Base-by-base conservation (phyloP, 1,140 invertebrate species). In the Himalopsyche phryganea region DNA sequence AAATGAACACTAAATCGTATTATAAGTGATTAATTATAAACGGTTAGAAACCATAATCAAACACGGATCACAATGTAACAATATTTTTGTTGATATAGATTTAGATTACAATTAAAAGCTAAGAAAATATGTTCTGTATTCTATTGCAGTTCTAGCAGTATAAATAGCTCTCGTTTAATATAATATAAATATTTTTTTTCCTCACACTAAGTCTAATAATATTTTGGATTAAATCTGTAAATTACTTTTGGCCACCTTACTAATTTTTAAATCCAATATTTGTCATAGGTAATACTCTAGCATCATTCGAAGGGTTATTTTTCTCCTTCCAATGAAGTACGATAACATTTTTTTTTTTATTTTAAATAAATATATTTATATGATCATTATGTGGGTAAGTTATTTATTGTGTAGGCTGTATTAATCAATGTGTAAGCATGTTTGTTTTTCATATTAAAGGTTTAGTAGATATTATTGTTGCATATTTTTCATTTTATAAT, bases 161-260 rank as follows among this genome's bases (percentile, higher is more conserved):
- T 28, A 40, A 40, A 40, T 40, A 40, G 11, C 11, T 40, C 38
- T 6, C n/a, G 15, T 40, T 40, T 40, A 40, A 6, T 40, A 13
- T 40, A n/a, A 13, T 40, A 40, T 40, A 40, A n/a, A 40, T 15
- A 40, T 40, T 13, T 40, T 13, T 13, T 13, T 40, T 40, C n/a
- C n/a, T 40, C 15, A 40, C 38, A 28, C 3, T 9, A 5, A 28
- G 4, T 28, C 23, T 40, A 40, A n/a, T 28, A 28, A 5, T 35
- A 35, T 40, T 40, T 40, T 40, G 38, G 38, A 40, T 13, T 40
- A 40, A 40, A 40, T 40, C 38, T 40, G 38, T 40, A 40, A 40
- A 13, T 40, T 40, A 6, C 38, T 40, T 40, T 40, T 40, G 38
- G 38, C 38, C 38, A 11, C 38, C 38, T 3, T 40, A 13, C 38